Percentiles rank a stretch among this genome's conserved stretches.
These are phyloP conservation scores for Galago senegalensis DNA, from an alignment of 2,797 vertebrate species.

Conservation along the genomic window DNA sequence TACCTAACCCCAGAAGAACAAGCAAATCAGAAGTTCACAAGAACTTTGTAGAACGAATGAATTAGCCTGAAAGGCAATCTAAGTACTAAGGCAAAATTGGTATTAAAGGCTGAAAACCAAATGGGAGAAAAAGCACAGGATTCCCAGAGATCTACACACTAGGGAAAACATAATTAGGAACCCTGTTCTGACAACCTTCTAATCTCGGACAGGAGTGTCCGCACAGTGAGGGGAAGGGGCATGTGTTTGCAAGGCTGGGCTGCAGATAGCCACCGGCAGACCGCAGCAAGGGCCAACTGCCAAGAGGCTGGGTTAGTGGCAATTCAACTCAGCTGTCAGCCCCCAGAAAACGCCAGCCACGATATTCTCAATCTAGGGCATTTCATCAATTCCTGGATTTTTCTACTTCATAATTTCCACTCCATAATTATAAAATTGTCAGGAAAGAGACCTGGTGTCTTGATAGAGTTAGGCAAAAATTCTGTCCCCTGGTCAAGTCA, in stretches of 20 bases:
- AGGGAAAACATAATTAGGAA: neutral
- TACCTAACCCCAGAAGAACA: neutral
- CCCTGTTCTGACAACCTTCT: neutral
- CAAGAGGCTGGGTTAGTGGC: neutral
- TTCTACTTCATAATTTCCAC: neutral
- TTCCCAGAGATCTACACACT: neutral
- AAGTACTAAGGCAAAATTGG: neutral
- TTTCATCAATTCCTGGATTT: slow-evolving; percentile 2
- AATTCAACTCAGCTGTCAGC: neutral
- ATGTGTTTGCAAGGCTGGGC: neutral
- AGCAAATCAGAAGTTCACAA: slow-evolving; percentile 4
- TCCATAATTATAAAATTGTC: slow-evolving; percentile 46
- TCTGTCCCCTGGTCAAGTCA: neutral
- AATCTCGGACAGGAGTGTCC: neutral
- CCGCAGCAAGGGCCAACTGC: neutral
- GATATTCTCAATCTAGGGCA: neutral
- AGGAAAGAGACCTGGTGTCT: neutral
- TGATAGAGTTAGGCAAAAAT: slow-evolving; percentile 6
- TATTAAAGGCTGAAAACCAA: neutral
- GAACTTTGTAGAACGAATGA: slow-evolving; percentile 17
- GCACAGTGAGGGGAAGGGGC: fast-evolving
- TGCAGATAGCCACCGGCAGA: neutral
- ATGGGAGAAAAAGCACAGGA: neutral
- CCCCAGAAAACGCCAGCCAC: neutral
- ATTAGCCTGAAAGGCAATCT: slow-evolving; percentile 37